Conservation (phyloP, 2,888 invertebrate species). For the Proisotoma minuta region DNA sequence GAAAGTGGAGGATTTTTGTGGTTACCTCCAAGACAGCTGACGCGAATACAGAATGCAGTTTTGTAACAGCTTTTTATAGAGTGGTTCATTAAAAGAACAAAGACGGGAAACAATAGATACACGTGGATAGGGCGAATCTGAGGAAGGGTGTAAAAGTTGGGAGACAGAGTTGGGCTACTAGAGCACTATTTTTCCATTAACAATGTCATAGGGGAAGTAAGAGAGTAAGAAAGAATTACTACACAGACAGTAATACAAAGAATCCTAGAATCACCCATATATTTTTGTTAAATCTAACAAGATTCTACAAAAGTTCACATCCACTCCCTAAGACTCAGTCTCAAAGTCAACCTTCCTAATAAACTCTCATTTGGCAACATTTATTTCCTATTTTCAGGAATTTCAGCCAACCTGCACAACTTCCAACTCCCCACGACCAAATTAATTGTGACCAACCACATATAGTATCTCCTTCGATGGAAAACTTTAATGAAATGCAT, state of each 20-base stretch:
- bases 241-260: constrained; percentile 41
- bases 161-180: not conserved
- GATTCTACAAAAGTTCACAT: constrained; percentile 10
- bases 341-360: constrained; percentile 7
- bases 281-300: constrained; percentile 47
- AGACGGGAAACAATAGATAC: not conserved
- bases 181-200: constrained; percentile 47
- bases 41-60: not conserved
- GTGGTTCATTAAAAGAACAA: not conserved
- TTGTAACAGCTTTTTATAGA: not conserved
- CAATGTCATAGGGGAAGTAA: constrained; percentile 45
- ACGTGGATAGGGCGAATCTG: not conserved
- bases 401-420: no score
- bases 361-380: not conserved
- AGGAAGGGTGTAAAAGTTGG: not conserved
- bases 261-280: constrained; percentile 47
- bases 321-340: not conserved
- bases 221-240: constrained; percentile 47
- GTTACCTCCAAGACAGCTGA: not conserved
- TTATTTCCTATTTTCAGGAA: no score
- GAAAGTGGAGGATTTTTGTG: no score
- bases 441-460: no score
- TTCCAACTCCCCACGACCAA: no score
- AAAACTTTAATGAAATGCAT: no score
- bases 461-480: no score